Evolutionary conservation across 2,797 vertebrate species (phyloP), one percentile per base, ranked within the genome.

Genomic region (Eremophila alpestris): DNA sequence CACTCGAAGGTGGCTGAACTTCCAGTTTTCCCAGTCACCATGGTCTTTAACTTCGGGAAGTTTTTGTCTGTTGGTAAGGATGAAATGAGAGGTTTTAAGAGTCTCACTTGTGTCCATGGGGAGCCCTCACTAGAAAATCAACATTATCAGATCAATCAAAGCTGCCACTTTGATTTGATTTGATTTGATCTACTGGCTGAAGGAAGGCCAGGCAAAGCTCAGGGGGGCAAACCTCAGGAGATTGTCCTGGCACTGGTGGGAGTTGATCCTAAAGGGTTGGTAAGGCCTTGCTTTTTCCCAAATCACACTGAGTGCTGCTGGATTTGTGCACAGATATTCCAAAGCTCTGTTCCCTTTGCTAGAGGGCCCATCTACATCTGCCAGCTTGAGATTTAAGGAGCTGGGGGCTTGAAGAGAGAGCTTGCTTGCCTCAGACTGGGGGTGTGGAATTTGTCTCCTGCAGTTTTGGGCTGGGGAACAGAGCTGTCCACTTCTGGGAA

Each of bases 1-100:
- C 98, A 98, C 71, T 89, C 41, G 2, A 97, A 48, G 2, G 97
- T 55, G 13, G 90, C 96, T 3, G 98, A 98, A 7, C 97, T 92
- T 75, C 95, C 97, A 7, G 6, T 29, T 16, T 91, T 87, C 3
- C 95, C 97, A 2, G n/a, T 83, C 54, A 98, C 29, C 3, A 49
- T 40, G 18, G 85, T 36, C 34, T 90, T 90, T 15, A 17, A n/a
- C 7, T 56, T 52, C 16, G 97, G 96, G 21, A 96, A 80, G 0
- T 5, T 40, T 4, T 95, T 55, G 30, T 96, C 98, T 98, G 87
- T 65, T 94, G 89, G 55, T 18, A 80, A 91, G 86, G 90, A 63
- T 0, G 36, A 54, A 54, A 77, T 1, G 46, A 83, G 32, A 1
- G 9, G 19, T 40, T 81, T 1, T 0, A 6, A 8, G 3, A 2